Evolutionary conservation across 2,797 vertebrate species (phyloP).

Genomic region (Stomatorhinus walkeri): DNA sequence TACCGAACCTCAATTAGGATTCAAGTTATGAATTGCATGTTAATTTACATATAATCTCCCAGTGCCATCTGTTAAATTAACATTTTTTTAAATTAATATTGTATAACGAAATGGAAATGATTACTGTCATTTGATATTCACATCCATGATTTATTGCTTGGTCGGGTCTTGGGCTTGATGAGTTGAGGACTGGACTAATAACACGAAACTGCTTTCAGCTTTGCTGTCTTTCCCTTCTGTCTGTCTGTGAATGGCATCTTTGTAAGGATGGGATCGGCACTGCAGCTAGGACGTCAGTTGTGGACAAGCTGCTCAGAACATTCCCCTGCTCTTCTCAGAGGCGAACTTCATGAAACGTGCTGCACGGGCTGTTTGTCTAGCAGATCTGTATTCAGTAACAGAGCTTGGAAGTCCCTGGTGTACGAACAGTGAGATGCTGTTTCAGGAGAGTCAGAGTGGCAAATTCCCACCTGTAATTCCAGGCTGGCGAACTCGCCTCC

Average conservation of each 20-base stretch:
- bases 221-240: background rate
- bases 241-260: background rate
- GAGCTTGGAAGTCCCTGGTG: background rate
- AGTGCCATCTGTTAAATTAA: slow-evolving; percentile 3
- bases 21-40: background rate
- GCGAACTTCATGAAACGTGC: background rate
- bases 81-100: slow-evolving; percentile 10
- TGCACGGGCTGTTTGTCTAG: background rate
- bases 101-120: slow-evolving; percentile 12
- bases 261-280: background rate
- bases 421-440: slow-evolving; percentile 1
- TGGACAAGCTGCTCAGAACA: background rate
- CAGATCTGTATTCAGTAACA: background rate
- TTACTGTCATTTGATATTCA: slow-evolving; percentile 12
- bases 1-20: slow-evolving; percentile 3
- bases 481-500: slow-evolving; percentile 43
- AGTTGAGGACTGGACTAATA: background rate
- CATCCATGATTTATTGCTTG: slow-evolving; percentile 4
- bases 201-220: background rate
- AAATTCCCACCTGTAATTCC: slow-evolving; percentile 24
- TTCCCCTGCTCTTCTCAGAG: background rate
- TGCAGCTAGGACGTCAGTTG: background rate
- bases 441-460: slow-evolving; percentile 38
- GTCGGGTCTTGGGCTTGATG: background rate
- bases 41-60: slow-evolving; percentile 14